Percentiles rank a stretch among this genome's conserved stretches.
Conservation (phyloP, 1,140 invertebrate genomes). For the Oreohelix idahoensis region DNA sequence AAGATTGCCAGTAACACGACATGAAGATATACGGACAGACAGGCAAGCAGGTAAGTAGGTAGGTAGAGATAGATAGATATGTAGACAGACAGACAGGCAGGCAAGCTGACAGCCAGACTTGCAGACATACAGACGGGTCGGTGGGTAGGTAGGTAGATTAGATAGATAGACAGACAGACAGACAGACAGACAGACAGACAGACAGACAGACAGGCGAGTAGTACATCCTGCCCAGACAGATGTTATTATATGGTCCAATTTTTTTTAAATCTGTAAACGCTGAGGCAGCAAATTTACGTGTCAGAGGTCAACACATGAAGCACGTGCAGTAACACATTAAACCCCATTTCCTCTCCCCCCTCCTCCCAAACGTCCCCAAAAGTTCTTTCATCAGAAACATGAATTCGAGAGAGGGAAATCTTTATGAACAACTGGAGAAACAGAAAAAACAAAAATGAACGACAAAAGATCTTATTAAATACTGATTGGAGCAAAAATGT, state of each 20-base stretch:
- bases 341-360: too few relatives aligned
- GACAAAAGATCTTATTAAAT: background rate
- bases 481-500: background rate
- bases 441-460: background rate
- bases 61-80: too few relatives aligned
- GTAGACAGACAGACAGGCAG: too few relatives aligned
- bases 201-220: too few relatives aligned
- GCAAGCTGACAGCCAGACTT: too few relatives aligned
- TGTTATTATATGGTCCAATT: too few relatives aligned
- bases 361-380: background rate
- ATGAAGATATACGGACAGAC: too few relatives aligned
- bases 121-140: too few relatives aligned
- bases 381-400: background rate
- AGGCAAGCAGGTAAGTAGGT: too few relatives aligned
- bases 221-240: too few relatives aligned
- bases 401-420: background rate
- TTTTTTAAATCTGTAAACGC: background rate
- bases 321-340: background rate
- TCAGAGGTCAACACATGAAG: background rate
- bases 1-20: too few relatives aligned
- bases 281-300: background rate
- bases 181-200: background rate
- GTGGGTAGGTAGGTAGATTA: too few relatives aligned
- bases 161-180: background rate
- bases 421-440: background rate